Percentiles rank a stretch among this genome's conserved stretches.
Conservation (phyloP, 2,113 vertebrate genomes). For the Alligator mississippiensis region DNA sequence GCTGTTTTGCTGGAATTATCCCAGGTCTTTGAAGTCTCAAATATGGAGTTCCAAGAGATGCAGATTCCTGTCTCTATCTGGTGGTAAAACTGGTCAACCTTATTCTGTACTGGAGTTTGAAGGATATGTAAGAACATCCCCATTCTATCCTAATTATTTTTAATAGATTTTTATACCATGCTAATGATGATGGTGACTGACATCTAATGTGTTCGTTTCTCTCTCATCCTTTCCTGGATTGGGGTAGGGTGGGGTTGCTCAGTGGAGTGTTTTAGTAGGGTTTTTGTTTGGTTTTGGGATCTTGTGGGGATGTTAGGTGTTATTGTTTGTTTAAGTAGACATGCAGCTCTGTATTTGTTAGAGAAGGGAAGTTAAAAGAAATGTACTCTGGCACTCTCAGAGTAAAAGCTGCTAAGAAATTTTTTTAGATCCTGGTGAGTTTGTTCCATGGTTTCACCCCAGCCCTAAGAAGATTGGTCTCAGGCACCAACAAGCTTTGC, state of each 20-base stretch:
- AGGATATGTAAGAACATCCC: conserved; percentile 34
- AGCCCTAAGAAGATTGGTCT: background rate
- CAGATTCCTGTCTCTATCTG: background rate
- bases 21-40: background rate
- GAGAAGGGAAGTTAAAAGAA: background rate
- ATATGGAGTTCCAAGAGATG: too few relatives aligned
- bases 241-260: too few relatives aligned
- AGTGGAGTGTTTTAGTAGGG: background rate
- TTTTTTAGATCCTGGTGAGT: background rate
- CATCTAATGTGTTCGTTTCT: too few relatives aligned
- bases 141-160: conserved; percentile 39
- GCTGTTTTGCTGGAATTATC: background rate
- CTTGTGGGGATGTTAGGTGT: background rate
- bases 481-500: background rate
- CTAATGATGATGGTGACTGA: background rate
- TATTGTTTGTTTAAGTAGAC: background rate
- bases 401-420: background rate
- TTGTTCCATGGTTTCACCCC: background rate
- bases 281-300: conserved; percentile 4
- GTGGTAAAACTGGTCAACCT: background rate
- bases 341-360: background rate
- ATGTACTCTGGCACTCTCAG: background rate
- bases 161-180: conserved; percentile 29
- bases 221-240: too few relatives aligned
- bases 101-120: conserved; percentile 12